Evolutionary conservation across 2,113 vertebrate species (phyloP), one percentile per base, ranked within the genome.

Genomic region (Columba janthina): DNA sequence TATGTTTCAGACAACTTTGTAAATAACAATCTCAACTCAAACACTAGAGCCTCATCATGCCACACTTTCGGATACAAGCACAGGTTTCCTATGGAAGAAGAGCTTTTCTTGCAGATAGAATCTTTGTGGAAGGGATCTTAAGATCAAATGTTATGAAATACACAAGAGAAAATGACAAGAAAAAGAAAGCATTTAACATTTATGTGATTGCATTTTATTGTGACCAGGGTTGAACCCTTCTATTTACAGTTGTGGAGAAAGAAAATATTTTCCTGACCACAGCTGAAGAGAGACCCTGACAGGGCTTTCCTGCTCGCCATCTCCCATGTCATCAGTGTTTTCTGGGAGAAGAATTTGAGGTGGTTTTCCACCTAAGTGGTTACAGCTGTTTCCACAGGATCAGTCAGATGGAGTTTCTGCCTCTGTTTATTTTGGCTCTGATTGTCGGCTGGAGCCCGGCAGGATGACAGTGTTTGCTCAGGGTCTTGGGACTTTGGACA

Each of bases 381-480:
- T 98, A 98, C 99, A 99, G 99, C 99, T 99, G 99, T 99, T 98
- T 98, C 97, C 98, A 98, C 98, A 98, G 97, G 98, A 98, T 98
- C 98, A 98, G 98, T 98, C 98, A 98, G 97, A 98, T 98, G 98
- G 98, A 98, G 98, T 98, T 98, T 97, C 98, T 98, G 97, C 96
- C 97, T 97, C 69, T 99, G 98, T 99, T 99, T 98, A 97, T 98
- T 98, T 99, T 99, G 98, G 98, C 98, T 98, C 79, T 80, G 89
- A 82, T 80, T 97, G 98, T 98, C 96, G 85, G 97, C 97, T 98
- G 97, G 98, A 98, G 98, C 94, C 98, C 97, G 95, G 98, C 98
- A 98, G 98, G 97, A 96, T 98, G 97, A 98, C 91, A 96, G 90
- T 95, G 77, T 97, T 98, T 98, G 96, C 97, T 98, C 96, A 97